These are phyloP conservation scores for Erebia palarica DNA, from an alignment of 2,888 invertebrate species.

Conservation along the genomic window DNA sequence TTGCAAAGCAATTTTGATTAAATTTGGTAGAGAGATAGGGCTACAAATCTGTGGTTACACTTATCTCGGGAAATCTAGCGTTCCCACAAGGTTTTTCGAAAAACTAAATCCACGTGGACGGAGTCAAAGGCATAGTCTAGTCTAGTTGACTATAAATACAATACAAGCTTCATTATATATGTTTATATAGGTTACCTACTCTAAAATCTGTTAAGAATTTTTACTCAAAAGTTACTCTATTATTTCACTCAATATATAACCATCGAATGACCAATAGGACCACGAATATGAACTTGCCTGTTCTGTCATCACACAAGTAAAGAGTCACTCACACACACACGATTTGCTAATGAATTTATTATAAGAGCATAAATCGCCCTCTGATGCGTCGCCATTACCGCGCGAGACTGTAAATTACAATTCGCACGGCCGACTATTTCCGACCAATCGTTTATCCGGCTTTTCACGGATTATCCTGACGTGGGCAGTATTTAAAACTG, in stretches of 20 bases:
- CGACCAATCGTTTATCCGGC: constrained; percentile 70
- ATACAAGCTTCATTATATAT: no score
- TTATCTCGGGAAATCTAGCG: no score
- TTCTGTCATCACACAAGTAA: constrained; percentile 25
- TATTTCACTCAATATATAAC: background rate
- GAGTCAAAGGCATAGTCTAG: no score
- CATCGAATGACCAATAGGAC: background rate
- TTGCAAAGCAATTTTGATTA: no score
- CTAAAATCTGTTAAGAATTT: background rate
- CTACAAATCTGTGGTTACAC: no score
- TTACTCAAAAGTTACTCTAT: background rate
- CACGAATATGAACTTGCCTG: background rate
- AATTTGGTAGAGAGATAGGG: no score
- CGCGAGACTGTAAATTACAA: constrained; percentile 75
- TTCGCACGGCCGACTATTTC: constrained; percentile 64
- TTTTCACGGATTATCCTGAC: constrained; percentile 54
- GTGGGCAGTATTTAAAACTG: constrained; percentile 48
- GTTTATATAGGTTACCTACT: no score
- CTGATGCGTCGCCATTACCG: constrained; percentile 78
- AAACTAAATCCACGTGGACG: no score
- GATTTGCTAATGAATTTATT: constrained; percentile 77
- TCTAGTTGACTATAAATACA: no score
- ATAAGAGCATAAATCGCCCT: constrained; percentile 79
- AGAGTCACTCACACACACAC: background rate
- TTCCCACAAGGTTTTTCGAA: no score